Evolutionary conservation across 1,140 invertebrate species (phyloP), one percentile per base, ranked within the genome.

Genomic region (Conus ventricosus): DNA sequence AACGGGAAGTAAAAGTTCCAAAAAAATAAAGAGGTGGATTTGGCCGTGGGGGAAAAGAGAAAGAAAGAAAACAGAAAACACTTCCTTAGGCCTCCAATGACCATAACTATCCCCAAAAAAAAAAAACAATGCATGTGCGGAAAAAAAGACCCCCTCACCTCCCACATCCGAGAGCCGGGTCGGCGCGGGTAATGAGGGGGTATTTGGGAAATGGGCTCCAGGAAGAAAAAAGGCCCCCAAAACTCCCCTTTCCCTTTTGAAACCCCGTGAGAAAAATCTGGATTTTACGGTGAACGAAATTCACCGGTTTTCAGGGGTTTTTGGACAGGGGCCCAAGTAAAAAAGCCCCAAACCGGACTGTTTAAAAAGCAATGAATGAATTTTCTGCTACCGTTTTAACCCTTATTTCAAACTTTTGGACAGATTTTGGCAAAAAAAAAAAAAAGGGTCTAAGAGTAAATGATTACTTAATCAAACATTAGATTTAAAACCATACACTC

Each of bases 141-240:
- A 25, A 20, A 25, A 27, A 25, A 15, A 60, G 57, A 60, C 8
- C 78, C 4, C 15, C 75, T 87, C 92, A 94, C 94, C 92, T 95
- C n/a, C 94, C 94, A 95, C 75, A 95, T 90, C 23, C 94, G 91
- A 83, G 94, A 95, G 10, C 94, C 92, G 25, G 94, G 94, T 71
- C 94, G 25, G 94, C 92, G 89, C 92, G n/a, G 92, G 89, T 94
- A 95, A 95, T 92, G 39, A 93, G 92, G 25, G 94, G 92, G 87
- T 90, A 89, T 80, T 87, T 82, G 60, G 90, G n/a, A n/a, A 91
- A 67, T 87, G 89, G 11, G 84, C 84, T 92, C 91, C 25, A 91
- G 88, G 83, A 91, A 93, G 84, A n/a, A 95, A 94, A 89, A 93
- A 94, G 25, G 94, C 90, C 23, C 94, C 94, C n/a, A n/a, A 93